Conservation (phyloP, 2,113 vertebrate genomes). For the Alces alces region DNA sequence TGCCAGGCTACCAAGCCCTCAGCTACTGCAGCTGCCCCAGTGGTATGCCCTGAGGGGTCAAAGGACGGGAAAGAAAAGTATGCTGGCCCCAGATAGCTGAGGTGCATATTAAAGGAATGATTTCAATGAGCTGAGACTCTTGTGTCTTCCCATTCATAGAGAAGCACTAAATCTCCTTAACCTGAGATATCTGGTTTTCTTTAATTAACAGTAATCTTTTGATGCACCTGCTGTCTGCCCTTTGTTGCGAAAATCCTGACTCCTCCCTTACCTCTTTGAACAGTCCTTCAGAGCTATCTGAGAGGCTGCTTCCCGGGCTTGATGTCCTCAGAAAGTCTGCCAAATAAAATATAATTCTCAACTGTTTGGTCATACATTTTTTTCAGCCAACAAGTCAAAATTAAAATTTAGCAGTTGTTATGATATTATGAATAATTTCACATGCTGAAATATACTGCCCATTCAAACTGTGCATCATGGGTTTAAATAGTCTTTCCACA, state of each 20-base stretch:
- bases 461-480: neutral
- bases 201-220: neutral
- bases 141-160: neutral
- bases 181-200: neutral
- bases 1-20: neutral
- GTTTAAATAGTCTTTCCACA: neutral
- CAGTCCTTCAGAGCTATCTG: neutral
- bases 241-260: neutral
- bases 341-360: neutral
- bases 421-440: neutral
- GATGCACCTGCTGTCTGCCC: neutral
- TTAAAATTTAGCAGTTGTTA: neutral
- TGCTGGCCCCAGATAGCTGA: neutral
- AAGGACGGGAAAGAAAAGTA: neutral
- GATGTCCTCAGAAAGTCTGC: neutral
- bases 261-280: neutral
- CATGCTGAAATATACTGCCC: neutral
- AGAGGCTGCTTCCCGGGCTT: neutral
- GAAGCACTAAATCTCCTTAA: neutral
- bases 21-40: neutral
- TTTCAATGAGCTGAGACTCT: neutral
- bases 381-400: neutral
- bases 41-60: neutral
- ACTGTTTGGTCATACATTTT: neutral
- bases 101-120: neutral